Base-by-base conservation (phyloP, 2,113 vertebrate species). In the Phyllostomus hastatus region DNA sequence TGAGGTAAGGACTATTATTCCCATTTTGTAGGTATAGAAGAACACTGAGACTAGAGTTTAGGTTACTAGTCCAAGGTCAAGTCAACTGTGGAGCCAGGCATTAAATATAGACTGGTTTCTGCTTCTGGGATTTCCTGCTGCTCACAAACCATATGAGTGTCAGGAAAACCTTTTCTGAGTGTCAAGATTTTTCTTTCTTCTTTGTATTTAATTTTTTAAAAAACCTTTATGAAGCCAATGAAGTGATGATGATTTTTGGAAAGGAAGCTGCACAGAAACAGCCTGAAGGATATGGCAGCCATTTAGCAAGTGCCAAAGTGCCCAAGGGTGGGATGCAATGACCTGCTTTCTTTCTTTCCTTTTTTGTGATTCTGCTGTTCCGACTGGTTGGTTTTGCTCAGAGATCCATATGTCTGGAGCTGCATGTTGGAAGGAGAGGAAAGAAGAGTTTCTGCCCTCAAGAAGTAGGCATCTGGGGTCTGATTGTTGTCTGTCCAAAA, bases 201-300 rank as follows among this genome's bases (percentile, higher is more conserved):
- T 35, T 75, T 87, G 22, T 70, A 28, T 28, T 64, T 66, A 14
- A 20, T 12, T 41, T 33, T 88, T 64, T 57, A 16, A 20, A n/a
- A 59, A 70, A 17, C 17, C 4, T 57, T 73, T 80, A 9, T 22
- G 38, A 81, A 57, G 24, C 67, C 48, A 46, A 0, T 20, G 6
- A 54, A 61, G 24, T 5, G 22, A 57, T 5, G 22, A 57, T 72
- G 54, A 38, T 17, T 95, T 81, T 80, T 19, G 19, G 5, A 41
- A 83, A 87, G 43, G 70, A 91, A 61, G 41, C 26, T 70, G n/a
- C 33, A 28, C 67, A 64, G 24, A 93, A 59, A 48, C 24, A 57
- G 3, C 57, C 38, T 35, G 72, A 64, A 66, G 52, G 26, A 26
- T 28, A 24, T 33, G 54, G 33, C 41, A 41, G 35, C 52, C 5